These are phyloP conservation scores for Ptychodera flava DNA, from an alignment of 35 echinoderm and acorn worm species.

Conservation along the genomic window DNA sequence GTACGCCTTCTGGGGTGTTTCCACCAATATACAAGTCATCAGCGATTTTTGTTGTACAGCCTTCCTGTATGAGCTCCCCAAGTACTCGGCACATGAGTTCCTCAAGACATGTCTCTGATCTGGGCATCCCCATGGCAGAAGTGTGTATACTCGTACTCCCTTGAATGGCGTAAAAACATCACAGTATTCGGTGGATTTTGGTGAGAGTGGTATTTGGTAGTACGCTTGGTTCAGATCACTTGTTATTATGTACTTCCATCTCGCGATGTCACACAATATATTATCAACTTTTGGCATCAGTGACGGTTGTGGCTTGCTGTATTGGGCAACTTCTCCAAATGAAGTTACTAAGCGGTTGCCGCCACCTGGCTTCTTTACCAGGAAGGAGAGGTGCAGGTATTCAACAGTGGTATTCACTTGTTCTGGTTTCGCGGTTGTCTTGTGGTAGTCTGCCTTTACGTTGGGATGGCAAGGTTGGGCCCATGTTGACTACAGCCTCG, in stretches of 20 bases:
- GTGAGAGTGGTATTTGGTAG: background rate
- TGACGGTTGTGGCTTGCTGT: background rate
- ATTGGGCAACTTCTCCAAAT: background rate
- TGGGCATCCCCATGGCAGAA: background rate
- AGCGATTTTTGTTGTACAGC: slow-evolving; percentile 38
- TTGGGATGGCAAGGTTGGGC: slow-evolving; percentile 28
- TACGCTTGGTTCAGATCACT: background rate
- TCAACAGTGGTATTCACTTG: background rate
- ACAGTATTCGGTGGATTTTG: background rate
- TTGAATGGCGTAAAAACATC: slow-evolving; percentile 4
- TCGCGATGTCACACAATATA: background rate
- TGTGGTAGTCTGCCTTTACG: slow-evolving; percentile 2
- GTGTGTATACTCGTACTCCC: background rate
- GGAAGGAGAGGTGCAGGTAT: background rate
- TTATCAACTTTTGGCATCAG: background rate
- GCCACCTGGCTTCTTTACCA: background rate
- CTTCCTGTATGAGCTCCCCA: slow-evolving; percentile 43
- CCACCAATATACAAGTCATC: slow-evolving; percentile 55
- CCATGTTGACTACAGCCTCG: slow-evolving; percentile 64
- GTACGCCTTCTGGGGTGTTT: slow-evolving; percentile 39
- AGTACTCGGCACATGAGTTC: slow-evolving; percentile 48
- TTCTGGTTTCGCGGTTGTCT: background rate
- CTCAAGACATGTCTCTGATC: slow-evolving; percentile 28
- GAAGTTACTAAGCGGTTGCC: background rate
- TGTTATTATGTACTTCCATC: background rate